Conservation (phyloP, 2,797 vertebrate species). For the Eleutherodactylus coqui region DNA sequence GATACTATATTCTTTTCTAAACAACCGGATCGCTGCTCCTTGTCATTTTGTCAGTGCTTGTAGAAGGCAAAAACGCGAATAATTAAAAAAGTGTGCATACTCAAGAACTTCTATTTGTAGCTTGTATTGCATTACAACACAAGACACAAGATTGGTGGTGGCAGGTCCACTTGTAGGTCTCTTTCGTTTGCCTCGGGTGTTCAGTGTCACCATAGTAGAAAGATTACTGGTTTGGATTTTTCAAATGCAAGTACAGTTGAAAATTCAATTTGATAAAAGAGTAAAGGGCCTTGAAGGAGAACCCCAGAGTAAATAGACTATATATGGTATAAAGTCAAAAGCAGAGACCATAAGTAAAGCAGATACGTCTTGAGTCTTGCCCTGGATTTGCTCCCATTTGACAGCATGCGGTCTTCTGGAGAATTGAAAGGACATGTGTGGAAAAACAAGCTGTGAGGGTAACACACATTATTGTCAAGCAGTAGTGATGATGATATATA, state of each 20-base stretch:
- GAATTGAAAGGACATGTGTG: background rate
- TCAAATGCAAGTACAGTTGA: background rate
- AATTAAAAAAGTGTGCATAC: background rate
- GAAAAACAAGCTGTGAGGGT: background rate
- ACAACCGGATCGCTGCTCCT: background rate
- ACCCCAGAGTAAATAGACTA: background rate
- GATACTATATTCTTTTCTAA: background rate
- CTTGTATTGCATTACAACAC: background rate
- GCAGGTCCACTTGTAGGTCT: background rate
- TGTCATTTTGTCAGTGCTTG: background rate
- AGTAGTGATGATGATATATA: no score
- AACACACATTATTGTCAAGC: background rate
- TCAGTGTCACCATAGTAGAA: background rate
- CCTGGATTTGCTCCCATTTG: conserved; percentile 5
- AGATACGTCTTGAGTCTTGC: background rate
- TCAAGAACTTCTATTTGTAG: background rate
- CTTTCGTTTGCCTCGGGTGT: background rate
- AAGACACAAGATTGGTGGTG: background rate
- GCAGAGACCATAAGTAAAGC: background rate
- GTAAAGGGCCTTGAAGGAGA: background rate
- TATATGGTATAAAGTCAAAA: background rate
- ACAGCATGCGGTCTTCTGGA: background rate
- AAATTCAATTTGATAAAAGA: background rate
- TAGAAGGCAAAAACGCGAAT: background rate
- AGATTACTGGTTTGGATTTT: background rate